Evolutionary conservation across 2,797 vertebrate species (phyloP).

Genomic region (Odontamblyopus lacepedii): DNA sequence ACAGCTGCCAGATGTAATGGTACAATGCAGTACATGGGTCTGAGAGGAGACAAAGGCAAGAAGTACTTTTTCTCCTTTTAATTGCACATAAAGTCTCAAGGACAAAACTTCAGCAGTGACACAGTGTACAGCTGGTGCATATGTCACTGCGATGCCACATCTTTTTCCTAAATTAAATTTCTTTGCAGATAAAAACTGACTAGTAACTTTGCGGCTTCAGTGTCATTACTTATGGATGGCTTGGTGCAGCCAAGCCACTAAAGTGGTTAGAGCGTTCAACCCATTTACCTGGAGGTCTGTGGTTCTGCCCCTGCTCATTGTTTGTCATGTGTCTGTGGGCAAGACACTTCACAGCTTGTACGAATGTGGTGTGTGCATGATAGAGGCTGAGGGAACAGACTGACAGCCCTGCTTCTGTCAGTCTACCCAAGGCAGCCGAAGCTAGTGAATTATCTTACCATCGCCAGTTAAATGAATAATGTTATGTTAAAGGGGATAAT

Average conservation of each 20-base stretch:
- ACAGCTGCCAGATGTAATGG: conserved; percentile 50
- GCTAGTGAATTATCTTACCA: no score
- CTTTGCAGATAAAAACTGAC: not conserved
- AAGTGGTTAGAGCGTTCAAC: not conserved
- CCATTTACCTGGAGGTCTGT: no score
- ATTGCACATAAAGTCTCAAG: conserved; percentile 16
- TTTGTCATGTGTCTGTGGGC: no score
- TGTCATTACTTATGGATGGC: not conserved
- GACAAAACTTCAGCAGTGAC: conserved; percentile 5
- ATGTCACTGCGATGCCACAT: not conserved
- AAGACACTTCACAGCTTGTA: no score
- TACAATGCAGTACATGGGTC: conserved; percentile 29
- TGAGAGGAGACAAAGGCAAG: conserved; percentile 18
- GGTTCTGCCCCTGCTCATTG: no score
- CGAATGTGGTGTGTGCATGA: no score
- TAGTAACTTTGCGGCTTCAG: not conserved
- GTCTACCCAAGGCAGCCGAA: no score
- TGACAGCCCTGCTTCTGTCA: no score
- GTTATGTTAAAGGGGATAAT: no score
- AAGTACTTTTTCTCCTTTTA: conserved; percentile 26
- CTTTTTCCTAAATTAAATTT: not conserved
- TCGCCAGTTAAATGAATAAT: no score
- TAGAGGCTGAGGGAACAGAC: no score
- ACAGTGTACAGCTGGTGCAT: not conserved
- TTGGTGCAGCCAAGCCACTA: not conserved